phyloP scores from a whole-genome alignment of 2,113 vertebrate species.

The Pampusana beccarii region DNA sequence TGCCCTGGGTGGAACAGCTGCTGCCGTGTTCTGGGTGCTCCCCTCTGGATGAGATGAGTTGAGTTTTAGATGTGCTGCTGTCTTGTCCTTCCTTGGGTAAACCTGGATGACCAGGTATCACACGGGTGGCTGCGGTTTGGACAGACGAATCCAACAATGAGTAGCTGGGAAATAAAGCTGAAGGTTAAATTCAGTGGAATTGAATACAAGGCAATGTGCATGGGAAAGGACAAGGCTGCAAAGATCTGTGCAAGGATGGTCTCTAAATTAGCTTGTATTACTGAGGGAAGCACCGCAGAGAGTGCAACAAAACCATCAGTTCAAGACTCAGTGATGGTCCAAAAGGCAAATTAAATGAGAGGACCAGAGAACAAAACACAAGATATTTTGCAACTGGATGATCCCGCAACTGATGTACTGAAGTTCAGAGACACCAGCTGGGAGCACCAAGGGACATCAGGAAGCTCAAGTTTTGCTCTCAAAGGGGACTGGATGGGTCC shows the following conservation, averaged over 20 bases:
- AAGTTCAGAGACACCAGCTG: background rate
- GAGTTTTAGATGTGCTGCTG: background rate
- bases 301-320: background rate
- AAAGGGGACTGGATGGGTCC: background rate
- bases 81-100: background rate
- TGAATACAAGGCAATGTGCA: background rate
- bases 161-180: background rate
- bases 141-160: background rate
- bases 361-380: background rate
- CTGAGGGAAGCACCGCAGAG: background rate
- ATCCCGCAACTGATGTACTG: background rate
- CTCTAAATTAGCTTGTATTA: background rate
- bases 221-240: background rate
- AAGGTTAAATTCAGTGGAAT: background rate
- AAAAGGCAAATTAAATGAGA: background rate
- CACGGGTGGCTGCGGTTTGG: background rate
- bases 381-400: rapidly evolving
- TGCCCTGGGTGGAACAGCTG: background rate
- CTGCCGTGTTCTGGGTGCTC: background rate
- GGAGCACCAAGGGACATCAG: background rate
- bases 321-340: background rate
- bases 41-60: background rate
- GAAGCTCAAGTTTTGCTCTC: background rate
- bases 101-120: background rate
- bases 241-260: background rate